phyloP scores from a whole-genome alignment of 2,888 invertebrate genomes.

The Chymomyza amoena region DNA sequence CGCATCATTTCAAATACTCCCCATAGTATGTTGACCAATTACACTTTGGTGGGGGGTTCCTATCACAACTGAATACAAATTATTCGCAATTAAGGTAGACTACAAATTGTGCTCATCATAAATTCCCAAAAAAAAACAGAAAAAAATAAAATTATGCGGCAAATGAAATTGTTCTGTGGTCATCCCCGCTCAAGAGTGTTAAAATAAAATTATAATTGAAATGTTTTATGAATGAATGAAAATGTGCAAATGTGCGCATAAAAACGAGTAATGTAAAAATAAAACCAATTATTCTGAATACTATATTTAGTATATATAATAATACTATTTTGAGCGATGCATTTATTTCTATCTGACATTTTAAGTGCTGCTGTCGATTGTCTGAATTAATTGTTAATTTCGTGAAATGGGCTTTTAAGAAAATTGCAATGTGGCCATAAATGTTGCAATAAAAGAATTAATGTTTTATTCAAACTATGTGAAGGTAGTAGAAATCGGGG shows the following conservation, averaged over 20 bases:
- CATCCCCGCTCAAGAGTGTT: constrained; percentile 2
- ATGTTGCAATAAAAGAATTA: background rate
- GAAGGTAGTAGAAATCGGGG: too few relatives aligned
- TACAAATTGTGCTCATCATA: constrained; percentile 32
- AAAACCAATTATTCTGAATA: background rate
- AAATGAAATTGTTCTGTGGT: constrained; percentile 29
- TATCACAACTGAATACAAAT: constrained; percentile 51
- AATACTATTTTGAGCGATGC: background rate
- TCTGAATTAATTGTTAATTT: background rate
- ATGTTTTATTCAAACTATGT: background rate
- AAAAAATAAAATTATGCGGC: constrained; percentile 35
- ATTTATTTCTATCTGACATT: background rate
- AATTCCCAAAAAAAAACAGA: constrained; percentile 26
- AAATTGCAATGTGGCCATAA: background rate
- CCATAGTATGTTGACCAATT: constrained; percentile 36
- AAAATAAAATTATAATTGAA: constrained; percentile 30
- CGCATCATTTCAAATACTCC: background rate
- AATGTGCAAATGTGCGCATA: constrained; percentile 2
- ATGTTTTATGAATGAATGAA: constrained; percentile 45
- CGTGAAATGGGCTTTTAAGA: background rate
- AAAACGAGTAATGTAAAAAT: background rate
- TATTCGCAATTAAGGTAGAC: constrained; percentile 43
- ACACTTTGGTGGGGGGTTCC: constrained; percentile 36
- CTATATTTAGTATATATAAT: background rate
- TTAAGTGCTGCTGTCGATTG: background rate